Base-by-base conservation (phyloP, 2,113 vertebrate species). In the Picathartes gymnocephalus region DNA sequence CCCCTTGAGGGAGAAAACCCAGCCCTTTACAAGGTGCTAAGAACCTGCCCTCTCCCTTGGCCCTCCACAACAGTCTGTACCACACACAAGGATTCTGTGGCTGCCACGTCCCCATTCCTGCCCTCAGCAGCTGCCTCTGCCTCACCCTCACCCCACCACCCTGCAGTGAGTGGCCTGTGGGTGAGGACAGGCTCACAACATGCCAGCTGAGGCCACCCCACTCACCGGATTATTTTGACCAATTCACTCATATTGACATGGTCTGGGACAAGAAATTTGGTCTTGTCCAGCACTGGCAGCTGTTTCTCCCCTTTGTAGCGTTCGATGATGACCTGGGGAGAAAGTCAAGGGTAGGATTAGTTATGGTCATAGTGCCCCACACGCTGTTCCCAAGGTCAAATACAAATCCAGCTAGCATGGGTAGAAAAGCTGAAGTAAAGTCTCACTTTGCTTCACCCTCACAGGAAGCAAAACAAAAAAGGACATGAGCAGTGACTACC, bases 161-260 rank as follows among this genome's bases (percentile, higher is more conserved):
- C 50, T 16, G 13, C 19, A 50, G 11, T 10, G 56, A 60, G 77
- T 11, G 35, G 28, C 35, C 53, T 47, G 17, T 9, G n/a, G 22
- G 13, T 18, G 4, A 65, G n/a, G 51, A 70, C 23, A n/a, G 30
- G n/a, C 24, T 91, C 73, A 77, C 58, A 60, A 45, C 13, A 11
- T 2, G 15, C 28, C 87, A 58, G 7, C 4, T 50, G 66, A 57
- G 86, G 79, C 37, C 80, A 69, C 57, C 42, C 80, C 66, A 92
- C 97, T 92, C 96, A 99, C 99, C 99, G 98, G 97, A 99, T 99
- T 96, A 99, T 99, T 98, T 99, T 99, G 77, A 99, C 99, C 97
- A 99, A 93, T 97, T 99, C 99, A 47, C 99, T 99, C 99, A 99
- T 99, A 97, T 99, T 99, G 96, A 99, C 99, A 22, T 99, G 99